These are phyloP conservation scores for Dryas iulia DNA, from an alignment of 1,140 invertebrate species.

Conservation along the genomic window DNA sequence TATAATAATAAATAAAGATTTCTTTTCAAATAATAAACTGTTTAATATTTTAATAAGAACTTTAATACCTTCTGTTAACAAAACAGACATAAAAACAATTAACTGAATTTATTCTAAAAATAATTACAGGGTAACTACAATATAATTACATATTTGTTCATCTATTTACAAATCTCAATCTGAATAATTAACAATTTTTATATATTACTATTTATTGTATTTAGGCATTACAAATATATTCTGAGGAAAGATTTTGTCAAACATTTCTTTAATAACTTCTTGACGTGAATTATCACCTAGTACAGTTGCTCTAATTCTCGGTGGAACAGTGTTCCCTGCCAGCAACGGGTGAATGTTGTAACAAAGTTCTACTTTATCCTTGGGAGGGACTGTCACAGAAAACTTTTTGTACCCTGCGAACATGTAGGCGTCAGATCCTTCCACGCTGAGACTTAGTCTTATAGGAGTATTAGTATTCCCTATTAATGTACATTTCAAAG, in stretches of 20 bases:
- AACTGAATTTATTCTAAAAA: slow-evolving; percentile 67
- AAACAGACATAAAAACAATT: slow-evolving; percentile 53
- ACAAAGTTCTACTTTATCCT: slow-evolving; percentile 81
- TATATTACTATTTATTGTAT: slow-evolving; percentile 68
- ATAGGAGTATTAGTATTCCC: slow-evolving; percentile 88
- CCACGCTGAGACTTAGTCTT: slow-evolving; percentile 87
- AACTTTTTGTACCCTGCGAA: slow-evolving; percentile 94
- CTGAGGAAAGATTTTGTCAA: slow-evolving; percentile 71
- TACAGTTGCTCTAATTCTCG: slow-evolving; percentile 83
- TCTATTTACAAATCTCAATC: slow-evolving; percentile 58
- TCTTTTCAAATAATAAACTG: slow-evolving; percentile 27
- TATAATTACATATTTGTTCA: slow-evolving; percentile 69
- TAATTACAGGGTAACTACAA: slow-evolving; percentile 70
- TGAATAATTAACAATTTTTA: slow-evolving; percentile 41
- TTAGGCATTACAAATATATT: slow-evolving; percentile 79
- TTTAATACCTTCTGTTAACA: slow-evolving; percentile 33
- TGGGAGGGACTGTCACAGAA: slow-evolving; percentile 84
- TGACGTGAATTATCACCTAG: slow-evolving; percentile 72
- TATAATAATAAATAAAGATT: slow-evolving; percentile 46
- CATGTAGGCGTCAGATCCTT: slow-evolving; percentile 93
- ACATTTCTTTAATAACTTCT: slow-evolving; percentile 65
- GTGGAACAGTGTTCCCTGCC: slow-evolving; percentile 85
- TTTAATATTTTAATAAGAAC: slow-evolving; percentile 27
- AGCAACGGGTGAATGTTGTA: slow-evolving; percentile 89
- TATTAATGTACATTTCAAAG: slow-evolving; percentile 85